Conservation (phyloP, 2,113 vertebrate species). For the Dicerorhinus sumatrensis region DNA sequence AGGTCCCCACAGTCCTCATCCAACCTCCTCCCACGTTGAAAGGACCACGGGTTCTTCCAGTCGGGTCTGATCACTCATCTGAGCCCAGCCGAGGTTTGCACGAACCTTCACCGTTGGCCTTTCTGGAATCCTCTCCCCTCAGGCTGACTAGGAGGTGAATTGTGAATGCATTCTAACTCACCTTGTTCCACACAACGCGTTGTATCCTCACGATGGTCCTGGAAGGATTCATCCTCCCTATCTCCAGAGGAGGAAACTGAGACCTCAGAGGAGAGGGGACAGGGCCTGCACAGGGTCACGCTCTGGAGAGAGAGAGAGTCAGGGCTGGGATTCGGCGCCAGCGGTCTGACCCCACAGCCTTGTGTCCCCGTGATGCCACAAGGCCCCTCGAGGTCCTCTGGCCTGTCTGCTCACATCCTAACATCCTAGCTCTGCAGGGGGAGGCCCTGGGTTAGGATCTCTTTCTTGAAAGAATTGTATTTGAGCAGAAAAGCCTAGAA, state of each 20-base stretch:
- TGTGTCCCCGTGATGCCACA: background rate
- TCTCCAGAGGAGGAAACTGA: background rate
- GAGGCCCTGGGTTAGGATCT: background rate
- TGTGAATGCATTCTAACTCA: accelerated
- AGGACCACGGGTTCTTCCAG: background rate
- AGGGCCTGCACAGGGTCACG: background rate
- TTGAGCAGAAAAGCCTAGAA: background rate
- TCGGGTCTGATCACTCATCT: background rate
- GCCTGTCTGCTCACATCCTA: background rate
- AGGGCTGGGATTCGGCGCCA: background rate
- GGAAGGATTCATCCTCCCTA: background rate
- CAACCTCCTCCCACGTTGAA: background rate
- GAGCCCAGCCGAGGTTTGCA: background rate
- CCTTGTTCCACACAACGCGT: accelerated
- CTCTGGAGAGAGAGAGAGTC: background rate
- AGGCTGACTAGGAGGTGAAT: accelerated
- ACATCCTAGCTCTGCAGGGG: background rate
- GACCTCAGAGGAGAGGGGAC: background rate
- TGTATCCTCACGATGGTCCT: too few relatives aligned
- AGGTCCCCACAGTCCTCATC: background rate
- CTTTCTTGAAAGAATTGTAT: background rate
- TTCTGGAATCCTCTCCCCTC: background rate
- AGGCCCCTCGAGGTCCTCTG: background rate
- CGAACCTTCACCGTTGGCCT: accelerated
- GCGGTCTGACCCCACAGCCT: background rate